phyloP scores from a whole-genome alignment of 2,113 vertebrate species.

The Microcebus ravelobensis region DNA sequence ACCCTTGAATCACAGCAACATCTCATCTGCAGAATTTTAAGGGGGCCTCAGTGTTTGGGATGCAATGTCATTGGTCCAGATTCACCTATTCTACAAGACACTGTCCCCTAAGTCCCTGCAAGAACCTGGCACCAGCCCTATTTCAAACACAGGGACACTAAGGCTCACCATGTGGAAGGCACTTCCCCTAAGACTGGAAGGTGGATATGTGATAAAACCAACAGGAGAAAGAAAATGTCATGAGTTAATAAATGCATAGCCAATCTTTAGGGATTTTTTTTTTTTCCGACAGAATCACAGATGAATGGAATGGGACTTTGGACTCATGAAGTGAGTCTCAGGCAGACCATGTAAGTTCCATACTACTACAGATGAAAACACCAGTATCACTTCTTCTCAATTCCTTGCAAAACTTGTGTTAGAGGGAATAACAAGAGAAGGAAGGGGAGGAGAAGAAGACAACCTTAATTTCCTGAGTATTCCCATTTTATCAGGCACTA shows the following conservation, averaged over 20 bases:
- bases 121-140: background rate
- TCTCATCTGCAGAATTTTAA: background rate
- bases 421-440: background rate
- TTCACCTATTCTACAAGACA: background rate
- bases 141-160: background rate
- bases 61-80: background rate
- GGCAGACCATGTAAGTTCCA: background rate
- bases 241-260: background rate
- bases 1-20: background rate
- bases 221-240: background rate
- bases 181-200: background rate
- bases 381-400: background rate
- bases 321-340: background rate
- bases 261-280: background rate
- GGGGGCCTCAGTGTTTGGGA: background rate
- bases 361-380: background rate
- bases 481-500: background rate
- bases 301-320: background rate
- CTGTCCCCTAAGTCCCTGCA: background rate
- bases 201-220: background rate
- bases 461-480: background rate
- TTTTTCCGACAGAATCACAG: background rate
- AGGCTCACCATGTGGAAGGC: background rate
- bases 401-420: background rate
- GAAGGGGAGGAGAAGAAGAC: background rate